A percentile compares a stretch with the other conserved stretches of the same genome.
phyloP scores from a whole-genome alignment of 53 echinoderm and acorn worm species.

The Zoroaster sp. region DNA sequence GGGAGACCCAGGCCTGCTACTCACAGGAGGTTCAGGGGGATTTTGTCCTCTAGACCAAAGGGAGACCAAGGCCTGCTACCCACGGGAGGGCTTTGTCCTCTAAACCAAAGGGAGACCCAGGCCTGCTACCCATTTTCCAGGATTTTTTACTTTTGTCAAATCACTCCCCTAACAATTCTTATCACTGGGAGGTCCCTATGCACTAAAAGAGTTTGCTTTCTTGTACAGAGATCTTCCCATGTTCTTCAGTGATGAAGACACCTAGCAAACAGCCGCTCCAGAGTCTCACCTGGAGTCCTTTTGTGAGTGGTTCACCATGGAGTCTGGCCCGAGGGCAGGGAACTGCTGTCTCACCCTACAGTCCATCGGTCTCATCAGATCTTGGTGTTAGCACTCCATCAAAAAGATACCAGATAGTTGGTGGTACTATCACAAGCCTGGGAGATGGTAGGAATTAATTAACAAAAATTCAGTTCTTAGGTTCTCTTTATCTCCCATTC shows the following conservation, averaged over 20 bases:
- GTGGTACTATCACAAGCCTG: conserved; percentile 37
- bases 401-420: conserved; percentile 61
- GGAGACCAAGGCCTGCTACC: too few relatives aligned
- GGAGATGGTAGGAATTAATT: background rate
- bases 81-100: too few relatives aligned
- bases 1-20: too few relatives aligned
- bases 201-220: background rate
- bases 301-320: background rate
- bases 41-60: too few relatives aligned
- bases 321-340: background rate
- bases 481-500: background rate
- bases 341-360: background rate
- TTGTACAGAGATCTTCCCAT: background rate
- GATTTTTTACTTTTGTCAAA: too few relatives aligned
- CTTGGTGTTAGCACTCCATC: conserved; percentile 33
- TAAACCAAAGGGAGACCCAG: too few relatives aligned
- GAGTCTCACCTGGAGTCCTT: background rate
- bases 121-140: too few relatives aligned
- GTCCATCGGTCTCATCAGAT: background rate
- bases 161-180: too few relatives aligned
- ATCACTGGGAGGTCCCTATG: too few relatives aligned
- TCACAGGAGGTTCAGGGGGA: too few relatives aligned
- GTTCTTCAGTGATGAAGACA: background rate
- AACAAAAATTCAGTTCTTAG: background rate
- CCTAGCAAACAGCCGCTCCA: background rate